Base-by-base conservation (phyloP, 2,113 vertebrate genomes). In the Mohoua ochrocephala region DNA sequence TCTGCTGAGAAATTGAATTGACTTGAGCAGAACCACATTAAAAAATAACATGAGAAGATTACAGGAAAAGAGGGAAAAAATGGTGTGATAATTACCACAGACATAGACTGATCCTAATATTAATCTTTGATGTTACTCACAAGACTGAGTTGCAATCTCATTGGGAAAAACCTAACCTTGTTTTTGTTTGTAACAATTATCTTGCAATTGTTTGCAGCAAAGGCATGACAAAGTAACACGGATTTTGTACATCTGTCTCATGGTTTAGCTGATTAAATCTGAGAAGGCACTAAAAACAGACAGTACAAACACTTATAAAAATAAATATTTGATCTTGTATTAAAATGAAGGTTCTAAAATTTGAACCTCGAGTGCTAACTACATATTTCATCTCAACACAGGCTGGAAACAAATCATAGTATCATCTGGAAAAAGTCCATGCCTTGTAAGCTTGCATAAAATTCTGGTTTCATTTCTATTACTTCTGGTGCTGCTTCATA, bases 1-100 rank as follows among this genome's bases (percentile, higher is more conserved):
- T 81, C 75, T 97, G 27, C 96, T 93, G 89, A 96, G 89, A 97
- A 97, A 98, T 92, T 94, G 77, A 97, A 96, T 79, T 95, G 82
- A 96, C 88, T 97, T 95, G 53, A 96, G 78, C 63, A 97, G 86
- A 96, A 97, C 89, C 68, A 84, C 54, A 95, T 96, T 95, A 90
- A 96, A 95, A 96, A 92, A 68, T 69, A 94, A 96, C 80, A 94
- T 37, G n/a, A 95, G 77, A 92, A 87, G 47, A 92, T 91, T 93
- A 94, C 11, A 92, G 57, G 54, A 94, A 94, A 91, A 93, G 31
- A 74, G 68, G 63, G 61, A 47, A 67, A 78, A 96, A 94, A 67
- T 65, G 27, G 16, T 18, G 2, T 89, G 71, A 95, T 97, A 97
- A 98, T 97, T 97, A 80, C 42, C 75, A 87, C 33, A 93, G 44